Conservation (phyloP, 2,797 vertebrate species). For the Avahi laniger region DNA sequence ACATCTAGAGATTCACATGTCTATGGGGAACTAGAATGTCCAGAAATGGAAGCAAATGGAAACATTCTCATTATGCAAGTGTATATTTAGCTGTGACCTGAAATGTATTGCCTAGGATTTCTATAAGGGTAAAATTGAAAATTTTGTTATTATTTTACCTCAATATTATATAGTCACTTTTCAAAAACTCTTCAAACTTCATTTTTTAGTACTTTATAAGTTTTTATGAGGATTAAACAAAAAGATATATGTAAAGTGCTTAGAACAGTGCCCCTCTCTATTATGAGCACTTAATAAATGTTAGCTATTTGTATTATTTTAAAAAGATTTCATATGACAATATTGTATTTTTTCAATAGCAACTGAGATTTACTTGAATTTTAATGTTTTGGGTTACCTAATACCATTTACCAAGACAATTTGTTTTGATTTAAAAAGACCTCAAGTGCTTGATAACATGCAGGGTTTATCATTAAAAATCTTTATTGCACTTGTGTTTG, state of each 20-base stretch:
- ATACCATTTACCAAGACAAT: not conserved
- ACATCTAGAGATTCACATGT: not conserved
- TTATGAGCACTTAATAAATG: not conserved
- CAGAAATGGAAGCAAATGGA: not conserved
- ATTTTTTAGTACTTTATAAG: not conserved
- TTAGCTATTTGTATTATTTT: slow-evolving; percentile 31
- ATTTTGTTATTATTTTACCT: not conserved
- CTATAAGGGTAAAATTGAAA: slow-evolving; percentile 19
- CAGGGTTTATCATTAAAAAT: slow-evolving; percentile 25
- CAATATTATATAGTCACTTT: not conserved
- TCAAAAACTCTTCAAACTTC: slow-evolving; percentile 29
- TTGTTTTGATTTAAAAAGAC: slow-evolving; percentile 36
- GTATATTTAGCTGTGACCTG: slow-evolving; percentile 16
- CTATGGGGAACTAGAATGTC: not conserved
- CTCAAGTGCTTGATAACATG: not conserved
- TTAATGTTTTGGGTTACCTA: not conserved
- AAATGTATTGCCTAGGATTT: slow-evolving; percentile 49
- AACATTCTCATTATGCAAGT: slow-evolving; percentile 4
- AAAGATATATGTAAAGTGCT: not conserved
- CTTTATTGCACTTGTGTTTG: slow-evolving; percentile 37
- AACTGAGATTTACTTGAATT: slow-evolving; percentile 38
- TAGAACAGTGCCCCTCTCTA: not conserved
- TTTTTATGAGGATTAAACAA: not conserved
- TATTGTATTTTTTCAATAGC: not conserved
- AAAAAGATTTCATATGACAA: not conserved